Evolutionary conservation across 1,140 invertebrate genomes (phyloP), one percentile per base, ranked within the genome.

Genomic region (Chelonus insularis): DNA sequence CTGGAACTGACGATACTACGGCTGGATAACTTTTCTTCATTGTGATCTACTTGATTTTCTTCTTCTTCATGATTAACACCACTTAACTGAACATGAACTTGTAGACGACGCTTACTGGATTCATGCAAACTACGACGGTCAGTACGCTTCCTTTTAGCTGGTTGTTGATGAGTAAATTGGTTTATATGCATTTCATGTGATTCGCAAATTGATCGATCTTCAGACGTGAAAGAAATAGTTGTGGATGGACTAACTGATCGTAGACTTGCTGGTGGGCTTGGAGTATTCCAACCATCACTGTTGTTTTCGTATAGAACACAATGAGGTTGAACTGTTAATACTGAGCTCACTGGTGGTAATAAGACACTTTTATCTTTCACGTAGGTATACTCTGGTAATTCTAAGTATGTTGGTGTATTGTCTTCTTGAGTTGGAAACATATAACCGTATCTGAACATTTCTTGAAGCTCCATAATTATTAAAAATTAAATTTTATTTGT

Each of bases 261-360:
- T 57, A 84, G 69, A 63, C 85, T 86, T 1, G 84, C 80, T 0
- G 78, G 68, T 1, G 85, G 85, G 63, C 84, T 86, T 0, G 85
- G 85, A 2, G 85, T 85, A 63, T 85, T 82, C 82, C 85, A 87
- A 18, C 85, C 85, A 72, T 86, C 85, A 63, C 80, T 82, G 54
- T 75, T 74, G 20, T 75, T 80, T 29, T 81, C 78, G 36, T 82
- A 81, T 8, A 68, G 58, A 5, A 69, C 60, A 34, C 71, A 74
- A 36, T 72, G 78, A 0, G 64, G 69, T 36, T 65, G 72, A 4
- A 76, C 70, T 2, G 69, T 66, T 4, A 80, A 52, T 6, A 66
- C 64, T 0, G 72, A 77, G 50, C 70, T 75, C 0, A 80, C 77
- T 5, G 80, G 74, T 1, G 77, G 75, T 3, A 82, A 41, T 0